phyloP scores from a whole-genome alignment of 2,888 invertebrate species.

The Eupeodes luniger region DNA sequence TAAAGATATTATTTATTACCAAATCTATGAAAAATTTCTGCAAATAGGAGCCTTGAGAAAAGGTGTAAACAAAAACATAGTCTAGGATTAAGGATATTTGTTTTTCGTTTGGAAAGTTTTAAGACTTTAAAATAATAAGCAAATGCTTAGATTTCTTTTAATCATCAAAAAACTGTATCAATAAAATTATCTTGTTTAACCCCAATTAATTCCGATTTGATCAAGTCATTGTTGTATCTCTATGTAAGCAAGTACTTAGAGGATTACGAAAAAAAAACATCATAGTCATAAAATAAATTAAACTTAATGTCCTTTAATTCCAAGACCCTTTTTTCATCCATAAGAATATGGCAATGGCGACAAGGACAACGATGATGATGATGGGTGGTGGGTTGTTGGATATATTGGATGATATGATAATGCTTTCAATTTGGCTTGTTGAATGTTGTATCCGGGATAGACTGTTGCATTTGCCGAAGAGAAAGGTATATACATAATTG shows the following conservation, averaged over 20 bases:
- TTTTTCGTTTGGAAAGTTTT: too few relatives aligned
- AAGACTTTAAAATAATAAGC: too few relatives aligned
- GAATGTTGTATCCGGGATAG: conserved; percentile 6
- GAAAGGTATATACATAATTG: conserved; percentile 30
- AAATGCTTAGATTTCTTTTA: too few relatives aligned
- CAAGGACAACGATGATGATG: background rate
- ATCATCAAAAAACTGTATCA: too few relatives aligned
- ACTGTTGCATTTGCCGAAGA: conserved; percentile 22
- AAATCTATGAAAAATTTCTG: too few relatives aligned
- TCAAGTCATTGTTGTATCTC: background rate
- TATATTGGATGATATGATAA: conserved; percentile 13
- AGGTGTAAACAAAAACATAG: too few relatives aligned
- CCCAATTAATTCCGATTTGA: background rate
- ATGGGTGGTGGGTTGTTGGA: background rate
- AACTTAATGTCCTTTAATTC: conserved; percentile 59
- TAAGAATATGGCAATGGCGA: background rate
- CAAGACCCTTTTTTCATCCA: conserved; percentile 16
- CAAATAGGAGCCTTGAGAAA: too few relatives aligned
- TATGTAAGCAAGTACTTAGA: background rate
- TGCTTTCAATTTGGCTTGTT: conserved; percentile 44
- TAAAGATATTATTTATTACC: too few relatives aligned
- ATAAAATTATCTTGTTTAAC: background rate
- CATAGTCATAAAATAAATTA: conserved; percentile 49
- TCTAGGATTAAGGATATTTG: too few relatives aligned
- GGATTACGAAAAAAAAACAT: conserved; percentile 18